Conservation (phyloP, 2,113 vertebrate genomes). For the Ceyx cyanopectus region DNA sequence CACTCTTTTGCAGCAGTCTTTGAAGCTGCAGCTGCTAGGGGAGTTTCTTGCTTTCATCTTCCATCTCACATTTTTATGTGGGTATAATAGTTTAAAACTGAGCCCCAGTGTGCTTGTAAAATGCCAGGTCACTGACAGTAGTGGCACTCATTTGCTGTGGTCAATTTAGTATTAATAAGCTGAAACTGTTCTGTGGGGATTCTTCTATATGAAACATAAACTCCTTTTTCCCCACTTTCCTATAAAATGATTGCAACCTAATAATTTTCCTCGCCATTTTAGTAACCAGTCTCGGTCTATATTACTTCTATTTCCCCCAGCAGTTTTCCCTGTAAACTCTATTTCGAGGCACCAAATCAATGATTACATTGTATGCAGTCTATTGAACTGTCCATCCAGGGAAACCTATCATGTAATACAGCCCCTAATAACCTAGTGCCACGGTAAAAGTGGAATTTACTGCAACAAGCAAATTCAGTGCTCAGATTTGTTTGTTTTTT, state of each 20-base stretch:
- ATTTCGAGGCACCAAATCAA: not conserved
- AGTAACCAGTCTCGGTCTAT: slow-evolving; percentile 39
- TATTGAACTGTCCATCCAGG: not conserved
- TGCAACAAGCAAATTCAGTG: not conserved
- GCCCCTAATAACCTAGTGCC: not conserved
- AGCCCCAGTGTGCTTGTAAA: slow-evolving; percentile 74
- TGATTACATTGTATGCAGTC: not conserved
- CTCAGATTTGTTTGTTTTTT: not conserved
- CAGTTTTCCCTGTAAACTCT: slow-evolving; percentile 32
- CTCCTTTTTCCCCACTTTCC: slow-evolving; percentile 62
- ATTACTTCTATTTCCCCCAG: slow-evolving; percentile 43
- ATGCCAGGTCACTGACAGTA: slow-evolving; percentile 75
- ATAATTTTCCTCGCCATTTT: slow-evolving; percentile 59
- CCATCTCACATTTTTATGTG: slow-evolving; percentile 6
- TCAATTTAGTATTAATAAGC: slow-evolving; percentile 83
- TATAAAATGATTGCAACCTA: slow-evolving; percentile 65
- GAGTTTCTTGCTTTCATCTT: slow-evolving; percentile 28
- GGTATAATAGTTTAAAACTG: slow-evolving; percentile 57
- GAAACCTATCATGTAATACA: not conserved
- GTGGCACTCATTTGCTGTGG: slow-evolving; percentile 77
- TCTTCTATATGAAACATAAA: slow-evolving; percentile 76
- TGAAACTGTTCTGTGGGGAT: slow-evolving; percentile 78
- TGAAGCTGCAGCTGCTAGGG: not conserved
- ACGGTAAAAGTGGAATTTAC: not conserved
- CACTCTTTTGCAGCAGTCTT: not conserved